Percentiles rank a stretch among this genome's conserved stretches.
These are phyloP conservation scores for Tachycineta bicolor DNA, from an alignment of 2,113 vertebrate genomes.

Conservation along the genomic window DNA sequence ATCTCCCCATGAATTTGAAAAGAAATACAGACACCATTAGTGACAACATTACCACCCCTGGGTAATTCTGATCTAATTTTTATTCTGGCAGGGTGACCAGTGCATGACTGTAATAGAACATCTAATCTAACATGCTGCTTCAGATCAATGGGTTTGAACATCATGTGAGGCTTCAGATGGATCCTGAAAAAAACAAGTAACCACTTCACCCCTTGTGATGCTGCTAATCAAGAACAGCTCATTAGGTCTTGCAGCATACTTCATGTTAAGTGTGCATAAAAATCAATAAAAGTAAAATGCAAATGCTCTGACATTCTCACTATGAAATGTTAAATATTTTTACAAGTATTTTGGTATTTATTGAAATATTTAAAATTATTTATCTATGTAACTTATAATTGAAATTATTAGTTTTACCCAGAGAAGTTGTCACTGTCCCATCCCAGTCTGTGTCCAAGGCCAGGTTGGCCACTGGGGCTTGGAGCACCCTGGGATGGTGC, in stretches of 20 bases:
- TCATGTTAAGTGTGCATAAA: not conserved
- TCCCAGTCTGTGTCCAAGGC: not conserved
- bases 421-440: not conserved
- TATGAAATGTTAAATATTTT: not conserved
- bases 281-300: not conserved
- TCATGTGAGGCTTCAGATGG: not conserved
- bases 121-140: not conserved
- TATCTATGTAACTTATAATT: not conserved
- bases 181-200: not conserved
- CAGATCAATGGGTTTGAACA: not conserved
- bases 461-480: fast-evolving
- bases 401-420: not conserved
- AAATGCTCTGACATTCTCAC: not conserved
- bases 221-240: not conserved
- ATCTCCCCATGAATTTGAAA: not conserved
- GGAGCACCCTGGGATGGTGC: not conserved
- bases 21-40: not conserved
- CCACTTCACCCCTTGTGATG: not conserved
- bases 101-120: not conserved
- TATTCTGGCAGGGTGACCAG: not conserved
- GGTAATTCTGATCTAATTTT: not conserved
- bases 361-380: not conserved
- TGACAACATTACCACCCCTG: not conserved
- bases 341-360: not conserved
- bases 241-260: not conserved